Base-by-base conservation (phyloP, 2,888 invertebrate species). In the Heliconius charithonia region DNA sequence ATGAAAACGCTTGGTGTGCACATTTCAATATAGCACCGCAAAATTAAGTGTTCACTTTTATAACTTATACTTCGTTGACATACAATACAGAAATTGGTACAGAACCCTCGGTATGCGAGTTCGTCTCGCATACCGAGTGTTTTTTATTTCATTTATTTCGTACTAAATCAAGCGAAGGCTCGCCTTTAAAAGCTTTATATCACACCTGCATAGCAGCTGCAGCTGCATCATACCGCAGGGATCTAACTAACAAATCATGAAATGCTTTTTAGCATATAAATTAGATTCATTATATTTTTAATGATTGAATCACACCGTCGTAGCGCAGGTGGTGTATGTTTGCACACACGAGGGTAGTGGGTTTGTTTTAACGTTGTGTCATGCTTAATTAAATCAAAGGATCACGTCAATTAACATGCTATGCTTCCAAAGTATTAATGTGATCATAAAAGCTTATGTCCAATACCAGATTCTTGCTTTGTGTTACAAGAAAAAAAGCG, bases 151-250 rank as follows among this genome's bases (percentile, higher is more conserved):
- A 16, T 45, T 16, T 45, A 45, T 45, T 56, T 22, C 66, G 32
- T 66, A 4, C 7, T 70, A 45, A 69, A 6, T 12, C 19, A 27
- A 27, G 29, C 19, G 37, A 22, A 51, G 71, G 29, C 51, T 56
- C n/a, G 22, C 32, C 32, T n/a, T 71, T 56, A 27, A 51, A 51
- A 71, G 71, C 19, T 56, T 22, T 29, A 71, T 29, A 32, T 70
- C 45, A 29, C 70, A 71, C 70, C 70, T 71, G 70, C n/a, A 56
- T 71, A n/a, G 56, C 56, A 71, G 29, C 27, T 29, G 71, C 56
- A 56, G 10, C 4, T 13, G 71, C 29, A 71, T 51, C 22, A n/a
- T 71, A n/a, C 22, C 7, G 12, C 4, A 10, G 22, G 13, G 29
- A 70, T 71, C 51, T 27, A 71, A 29, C 16, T 71, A 56, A 71